These are phyloP conservation scores for Nannoperca obscura DNA, from an alignment of 2,797 vertebrate species.

Conservation along the genomic window DNA sequence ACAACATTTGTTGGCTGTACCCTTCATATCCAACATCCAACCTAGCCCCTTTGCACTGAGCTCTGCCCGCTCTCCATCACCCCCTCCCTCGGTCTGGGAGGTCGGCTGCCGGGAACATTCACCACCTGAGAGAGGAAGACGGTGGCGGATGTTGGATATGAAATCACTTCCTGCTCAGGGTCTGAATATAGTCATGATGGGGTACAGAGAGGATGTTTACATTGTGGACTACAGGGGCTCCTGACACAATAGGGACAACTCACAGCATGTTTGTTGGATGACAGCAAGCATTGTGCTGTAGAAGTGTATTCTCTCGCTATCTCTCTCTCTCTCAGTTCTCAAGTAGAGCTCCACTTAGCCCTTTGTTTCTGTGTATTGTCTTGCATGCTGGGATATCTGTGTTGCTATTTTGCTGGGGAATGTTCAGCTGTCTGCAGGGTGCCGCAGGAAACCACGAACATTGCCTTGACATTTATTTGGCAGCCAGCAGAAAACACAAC, in stretches of 20 bases:
- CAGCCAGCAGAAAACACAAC: conserved; percentile 20
- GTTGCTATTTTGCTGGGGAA: conserved; percentile 22
- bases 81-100: conserved; percentile 29
- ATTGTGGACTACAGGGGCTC: conserved; percentile 54
- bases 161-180: conserved; percentile 80
- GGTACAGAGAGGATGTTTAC: conserved; percentile 78
- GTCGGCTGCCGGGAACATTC: conserved; percentile 30
- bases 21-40: not conserved
- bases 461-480: conserved; percentile 38
- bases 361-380: conserved; percentile 49
- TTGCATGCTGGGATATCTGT: conserved; percentile 58
- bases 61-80: conserved; percentile 1
- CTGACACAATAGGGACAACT: conserved; percentile 75
- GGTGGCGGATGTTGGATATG: conserved; percentile 74
- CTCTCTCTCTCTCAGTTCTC: conserved; percentile 1
- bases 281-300: conserved; percentile 64
- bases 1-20: not conserved
- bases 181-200: conserved; percentile 77
- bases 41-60: not conserved
- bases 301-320: conserved; percentile 38
- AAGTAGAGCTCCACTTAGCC: conserved; percentile 20
- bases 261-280: conserved; percentile 68
- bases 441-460: conserved; percentile 29
- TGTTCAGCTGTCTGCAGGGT: conserved; percentile 26
- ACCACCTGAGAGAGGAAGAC: conserved; percentile 79